Conservation (phyloP, 2,113 vertebrate genomes). For the Microtus montanus region DNA sequence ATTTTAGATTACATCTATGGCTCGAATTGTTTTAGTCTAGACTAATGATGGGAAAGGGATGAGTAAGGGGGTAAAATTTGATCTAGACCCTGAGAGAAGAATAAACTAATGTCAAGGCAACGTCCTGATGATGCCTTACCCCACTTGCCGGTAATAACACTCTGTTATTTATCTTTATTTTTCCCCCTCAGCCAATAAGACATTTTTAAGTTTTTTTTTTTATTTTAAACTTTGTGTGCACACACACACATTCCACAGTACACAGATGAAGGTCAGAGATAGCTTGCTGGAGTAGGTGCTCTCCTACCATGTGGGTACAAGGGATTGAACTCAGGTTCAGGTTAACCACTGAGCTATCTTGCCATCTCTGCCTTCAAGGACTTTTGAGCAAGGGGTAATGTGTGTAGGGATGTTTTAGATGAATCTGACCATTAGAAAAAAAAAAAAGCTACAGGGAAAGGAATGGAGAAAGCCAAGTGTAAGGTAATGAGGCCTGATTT, state of each 20-base stretch:
- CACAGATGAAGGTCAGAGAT: background rate
- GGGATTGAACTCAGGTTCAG: background rate
- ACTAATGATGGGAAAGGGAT: background rate
- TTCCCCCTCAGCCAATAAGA: background rate
- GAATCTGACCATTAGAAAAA: background rate
- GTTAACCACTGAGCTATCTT: background rate
- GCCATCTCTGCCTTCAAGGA: background rate
- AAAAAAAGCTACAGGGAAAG: background rate
- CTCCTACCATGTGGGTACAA: background rate
- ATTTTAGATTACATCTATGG: background rate
- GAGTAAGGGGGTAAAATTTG: background rate
- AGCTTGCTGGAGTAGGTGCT: background rate
- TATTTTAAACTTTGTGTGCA: background rate
- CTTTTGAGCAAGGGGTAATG: slow-evolving; percentile 14
- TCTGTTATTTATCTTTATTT: background rate
- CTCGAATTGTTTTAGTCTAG: background rate
- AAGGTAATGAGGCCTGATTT: background rate
- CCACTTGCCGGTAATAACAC: background rate
- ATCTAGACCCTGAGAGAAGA: background rate
- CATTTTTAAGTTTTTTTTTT: background rate
- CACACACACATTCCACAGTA: too few relatives aligned
- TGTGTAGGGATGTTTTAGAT: background rate
- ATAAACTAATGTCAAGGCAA: background rate
- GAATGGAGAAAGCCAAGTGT: background rate
- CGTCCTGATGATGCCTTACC: background rate